phyloP scores from a whole-genome alignment of 2,888 invertebrate species.

The Halictus ligatus region DNA sequence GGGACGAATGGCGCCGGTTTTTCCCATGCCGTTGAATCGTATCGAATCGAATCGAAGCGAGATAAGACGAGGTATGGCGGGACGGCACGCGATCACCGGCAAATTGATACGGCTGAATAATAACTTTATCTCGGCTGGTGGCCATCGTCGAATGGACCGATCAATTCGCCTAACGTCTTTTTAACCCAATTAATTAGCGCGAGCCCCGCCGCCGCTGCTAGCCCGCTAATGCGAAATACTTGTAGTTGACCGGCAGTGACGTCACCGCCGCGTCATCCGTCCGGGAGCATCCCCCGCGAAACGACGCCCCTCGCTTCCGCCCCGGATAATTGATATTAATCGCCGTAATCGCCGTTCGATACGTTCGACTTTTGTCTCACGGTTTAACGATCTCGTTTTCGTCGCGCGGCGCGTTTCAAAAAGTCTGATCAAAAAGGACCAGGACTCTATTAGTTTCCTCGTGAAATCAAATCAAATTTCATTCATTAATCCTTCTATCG shows the following conservation, averaged over 20 bases:
- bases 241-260: conserved; percentile 83
- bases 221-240: conserved; percentile 83
- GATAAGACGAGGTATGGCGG: conserved; percentile 64
- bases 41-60: conserved; percentile 57
- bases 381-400: background rate
- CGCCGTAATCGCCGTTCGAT: conserved; percentile 59
- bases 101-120: conserved; percentile 73
- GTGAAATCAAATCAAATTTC: background rate
- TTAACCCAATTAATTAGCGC: conserved; percentile 83
- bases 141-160: conserved; percentile 71
- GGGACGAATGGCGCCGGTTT: conserved; percentile 31
- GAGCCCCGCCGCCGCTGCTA: conserved; percentile 21
- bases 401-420: background rate
- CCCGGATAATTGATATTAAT: conserved; percentile 83
- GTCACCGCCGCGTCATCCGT: conserved; percentile 78
- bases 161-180: conserved; percentile 82
- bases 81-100: conserved; percentile 68
- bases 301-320: conserved; percentile 76
- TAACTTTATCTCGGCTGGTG: conserved; percentile 73
- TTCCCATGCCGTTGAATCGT: conserved; percentile 62
- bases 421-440: background rate
- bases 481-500: background rate
- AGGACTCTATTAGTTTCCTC: background rate
- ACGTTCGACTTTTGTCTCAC: conserved; percentile 45
- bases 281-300: conserved; percentile 48